Evolutionary conservation across 1,140 invertebrate genomes (phyloP).

Genomic region (Pseudomyrmex sp.): DNA sequence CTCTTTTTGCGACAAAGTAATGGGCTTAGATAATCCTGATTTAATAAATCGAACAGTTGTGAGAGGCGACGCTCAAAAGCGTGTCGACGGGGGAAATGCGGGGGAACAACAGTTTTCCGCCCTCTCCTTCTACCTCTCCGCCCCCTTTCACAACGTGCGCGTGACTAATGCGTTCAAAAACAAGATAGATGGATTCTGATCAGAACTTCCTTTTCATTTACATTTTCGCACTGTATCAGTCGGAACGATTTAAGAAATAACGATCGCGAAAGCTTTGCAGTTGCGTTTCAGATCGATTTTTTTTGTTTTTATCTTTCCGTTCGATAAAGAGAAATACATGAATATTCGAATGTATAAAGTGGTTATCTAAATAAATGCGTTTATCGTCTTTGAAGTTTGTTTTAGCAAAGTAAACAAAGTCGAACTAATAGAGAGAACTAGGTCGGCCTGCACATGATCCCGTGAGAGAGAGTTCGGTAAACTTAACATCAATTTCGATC

Average conservation of each 20-base stretch:
- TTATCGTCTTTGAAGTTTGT: constrained; percentile 59
- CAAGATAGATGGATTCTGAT: constrained; percentile 70
- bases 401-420: constrained; percentile 57
- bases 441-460: constrained; percentile 46
- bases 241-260: constrained; percentile 54
- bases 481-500: constrained; percentile 61
- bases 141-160: constrained; percentile 80
- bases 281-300: constrained; percentile 47
- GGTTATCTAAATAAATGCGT: constrained; percentile 38
- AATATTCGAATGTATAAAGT: constrained; percentile 39
- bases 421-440: constrained; percentile 57
- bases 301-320: neutral
- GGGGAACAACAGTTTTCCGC: constrained; percentile 31
- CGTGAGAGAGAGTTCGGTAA: constrained; percentile 52
- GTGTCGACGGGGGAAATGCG: constrained; percentile 43
- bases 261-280: constrained; percentile 47
- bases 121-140: neutral
- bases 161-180: constrained; percentile 84
- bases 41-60: constrained; percentile 86
- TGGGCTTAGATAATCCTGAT: constrained; percentile 85
- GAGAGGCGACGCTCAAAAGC: constrained; percentile 62
- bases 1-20: constrained; percentile 81
- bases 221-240: constrained; percentile 71
- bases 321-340: too few relatives aligned
- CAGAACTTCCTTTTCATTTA: constrained; percentile 65